A percentile compares a stretch with the other conserved stretches of the same genome.
These are phyloP conservation scores for Siniperca knerii DNA, from an alignment of 2,113 vertebrate species.

Conservation along the genomic window DNA sequence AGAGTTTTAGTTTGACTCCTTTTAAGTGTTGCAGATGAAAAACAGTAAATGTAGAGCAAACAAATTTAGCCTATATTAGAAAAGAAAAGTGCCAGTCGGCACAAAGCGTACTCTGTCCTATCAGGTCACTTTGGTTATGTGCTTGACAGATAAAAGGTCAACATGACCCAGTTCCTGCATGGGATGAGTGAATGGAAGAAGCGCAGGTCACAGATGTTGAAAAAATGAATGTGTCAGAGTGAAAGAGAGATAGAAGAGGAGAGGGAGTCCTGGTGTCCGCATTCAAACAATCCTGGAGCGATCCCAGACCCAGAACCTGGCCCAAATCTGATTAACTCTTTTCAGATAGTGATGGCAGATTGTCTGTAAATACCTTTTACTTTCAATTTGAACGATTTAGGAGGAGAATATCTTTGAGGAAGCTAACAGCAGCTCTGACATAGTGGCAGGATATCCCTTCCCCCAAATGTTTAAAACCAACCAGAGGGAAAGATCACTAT, in stretches of 20 bases:
- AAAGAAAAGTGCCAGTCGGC: constrained; percentile 22
- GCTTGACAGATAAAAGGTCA: constrained; percentile 61
- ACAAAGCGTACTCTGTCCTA: constrained; percentile 20
- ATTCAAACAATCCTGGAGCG: constrained; percentile 26
- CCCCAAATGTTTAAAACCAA: constrained; percentile 35
- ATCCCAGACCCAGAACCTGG: constrained; percentile 6
- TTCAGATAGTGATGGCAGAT: constrained; percentile 46
- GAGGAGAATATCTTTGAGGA: constrained; percentile 28
- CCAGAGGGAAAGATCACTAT: constrained; percentile 53
- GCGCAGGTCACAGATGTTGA: constrained; percentile 28
- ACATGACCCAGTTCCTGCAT: constrained; percentile 51
- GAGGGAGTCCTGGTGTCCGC: not conserved
- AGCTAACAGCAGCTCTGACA: constrained; percentile 22
- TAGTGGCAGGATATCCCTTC: constrained; percentile 34
- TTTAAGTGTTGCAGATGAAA: constrained; percentile 31
- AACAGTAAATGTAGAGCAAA: constrained; percentile 17
- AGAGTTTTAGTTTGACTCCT: constrained; percentile 19
- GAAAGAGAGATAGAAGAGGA: constrained; percentile 37
- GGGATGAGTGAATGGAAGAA: constrained; percentile 41
- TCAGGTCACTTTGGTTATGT: constrained; percentile 42
- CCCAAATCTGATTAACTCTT: constrained; percentile 48
- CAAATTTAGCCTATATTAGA: constrained; percentile 28
- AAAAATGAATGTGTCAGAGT: constrained; percentile 34
- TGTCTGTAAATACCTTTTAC: constrained; percentile 50
- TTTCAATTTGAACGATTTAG: constrained; percentile 50